Base-by-base conservation (phyloP, 2,888 invertebrate genomes). In the Muschampia plurimacula region DNA sequence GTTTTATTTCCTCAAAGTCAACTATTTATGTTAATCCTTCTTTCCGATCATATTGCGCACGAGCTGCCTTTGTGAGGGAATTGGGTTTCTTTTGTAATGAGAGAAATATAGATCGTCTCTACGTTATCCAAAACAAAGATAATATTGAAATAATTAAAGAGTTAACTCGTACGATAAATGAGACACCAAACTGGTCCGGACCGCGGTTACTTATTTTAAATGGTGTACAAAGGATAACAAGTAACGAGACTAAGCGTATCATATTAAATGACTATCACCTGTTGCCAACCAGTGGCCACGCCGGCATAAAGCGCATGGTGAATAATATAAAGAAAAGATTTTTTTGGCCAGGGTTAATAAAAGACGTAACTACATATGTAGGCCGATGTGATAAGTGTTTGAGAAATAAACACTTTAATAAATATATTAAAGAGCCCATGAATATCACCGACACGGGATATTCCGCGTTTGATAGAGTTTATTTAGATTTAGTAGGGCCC, bases 361-460 rank as follows among this genome's bases (percentile, higher is more conserved):
- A 76, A 6, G 77, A 79, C 63, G 70, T 79, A 1, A 66, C 15
- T 22, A 46, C 57, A 2, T 79, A 62, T 69, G 75, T 78, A 7
- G 32, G 57, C 22, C 73, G 65, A 64, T 77, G 79, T 63, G 59
- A 66, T 7, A 74, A 64, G 32, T 79, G 80, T 69, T 77, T 79
- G 71, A 70, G 46, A 46, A 49, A 46, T 60, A 76, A 76, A 70
- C 67, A 76, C 46, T 69, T 66, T 2, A 55, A 68, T 9, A 52
- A 52, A 6, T 15, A 62, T 28, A 57, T 67, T 2, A 67, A 67
- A 9, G 65, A 78, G 60, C 76, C 78, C 2, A 76, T 78, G 74
- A 9, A 9, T 2, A 75, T 75, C 12, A 75, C 75, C 1, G 49
- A 65, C 3, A 77, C 75, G 10, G 77, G 77, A 4, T 62, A 55